Evolutionary conservation across 2,888 invertebrate genomes (phyloP), one percentile per base, ranked within the genome.

Genomic region (Xestia rhomboidea): DNA sequence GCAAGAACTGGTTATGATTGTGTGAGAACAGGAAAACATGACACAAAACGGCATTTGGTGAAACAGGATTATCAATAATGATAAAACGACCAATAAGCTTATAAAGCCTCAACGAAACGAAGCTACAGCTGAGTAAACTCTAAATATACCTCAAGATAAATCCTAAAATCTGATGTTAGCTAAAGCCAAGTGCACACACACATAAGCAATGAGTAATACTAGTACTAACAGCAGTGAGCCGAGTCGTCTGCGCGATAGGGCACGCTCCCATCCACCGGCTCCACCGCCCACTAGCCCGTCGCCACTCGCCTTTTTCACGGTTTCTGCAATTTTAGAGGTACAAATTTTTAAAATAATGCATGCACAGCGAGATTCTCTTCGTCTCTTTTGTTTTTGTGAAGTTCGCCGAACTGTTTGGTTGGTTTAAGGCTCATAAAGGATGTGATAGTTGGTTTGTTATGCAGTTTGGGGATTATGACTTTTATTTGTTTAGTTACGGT

Each of bases 181-280:
- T 76, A 79, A 81, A 87, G 69, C 77, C 70, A 75, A 79, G 80
- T 77, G 79, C 79, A 82, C 87, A 84, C 76, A 88, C 85, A 85
- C 76, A 81, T 68, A 85, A 71, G 84, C 82, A 87, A 88, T 89
- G 88, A 89, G 89, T 89, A 89, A 89, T 89, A 89, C 75, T 83
- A 60, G 83, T 72, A 75, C 83, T 86, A 87, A 86, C 81, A 86
- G 86, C 86, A 86, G 89, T 79, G 84, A 83, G 89, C 87, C 88
- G 84, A 86, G 89, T 78, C 83, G 87, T 88, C 85, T 77, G 82
- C 79, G 79, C 80, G 92, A 93, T 92, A 93, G 92, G 91, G 91
- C 92, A 93, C 93, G 93, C 83, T 75, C 77, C 76, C 82, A 80
- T 85, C 87, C 82, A 75, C 82, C 85, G 83, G 84, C 87, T 84